Percentiles rank a stretch among this genome's conserved stretches.
Evolutionary conservation across 2,113 vertebrate species (phyloP).

Genomic region (Sinocyclocheilus anshuiensis): DNA sequence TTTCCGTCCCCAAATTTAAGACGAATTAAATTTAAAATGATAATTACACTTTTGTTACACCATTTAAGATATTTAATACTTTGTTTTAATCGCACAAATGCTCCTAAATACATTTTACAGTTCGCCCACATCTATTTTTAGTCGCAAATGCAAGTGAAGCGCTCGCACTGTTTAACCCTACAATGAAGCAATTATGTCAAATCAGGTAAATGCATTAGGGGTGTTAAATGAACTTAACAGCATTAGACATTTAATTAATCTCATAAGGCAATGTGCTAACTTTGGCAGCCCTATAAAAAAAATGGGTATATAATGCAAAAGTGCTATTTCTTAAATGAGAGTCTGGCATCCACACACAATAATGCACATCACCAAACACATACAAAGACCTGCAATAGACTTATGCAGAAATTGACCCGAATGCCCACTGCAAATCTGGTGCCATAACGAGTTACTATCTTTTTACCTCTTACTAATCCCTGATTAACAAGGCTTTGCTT

Average conservation of each 20-base stretch:
- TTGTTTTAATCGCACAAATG: no score
- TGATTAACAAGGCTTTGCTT: conserved; percentile 3
- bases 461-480: conserved; percentile 23
- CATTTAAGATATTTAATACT: no score
- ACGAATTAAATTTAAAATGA: no score
- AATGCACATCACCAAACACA: not conserved
- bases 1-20: no score
- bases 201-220: not conserved
- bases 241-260: conserved; percentile 7
- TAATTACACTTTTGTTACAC: no score
- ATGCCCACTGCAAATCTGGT: not conserved
- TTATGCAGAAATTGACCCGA: not conserved
- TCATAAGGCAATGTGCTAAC: not conserved
- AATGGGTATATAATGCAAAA: not conserved
- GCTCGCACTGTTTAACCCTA: no score
- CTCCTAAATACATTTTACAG: no score
- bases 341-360: not conserved
- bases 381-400: not conserved
- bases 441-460: conserved; percentile 2
- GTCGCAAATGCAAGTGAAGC: no score
- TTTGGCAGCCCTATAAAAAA: not conserved
- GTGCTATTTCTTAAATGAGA: not conserved
- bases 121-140: no score
- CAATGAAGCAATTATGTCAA: not conserved
- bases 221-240: not conserved